Base-by-base conservation (phyloP, 2,888 invertebrate species). In the Tholera decimalis region DNA sequence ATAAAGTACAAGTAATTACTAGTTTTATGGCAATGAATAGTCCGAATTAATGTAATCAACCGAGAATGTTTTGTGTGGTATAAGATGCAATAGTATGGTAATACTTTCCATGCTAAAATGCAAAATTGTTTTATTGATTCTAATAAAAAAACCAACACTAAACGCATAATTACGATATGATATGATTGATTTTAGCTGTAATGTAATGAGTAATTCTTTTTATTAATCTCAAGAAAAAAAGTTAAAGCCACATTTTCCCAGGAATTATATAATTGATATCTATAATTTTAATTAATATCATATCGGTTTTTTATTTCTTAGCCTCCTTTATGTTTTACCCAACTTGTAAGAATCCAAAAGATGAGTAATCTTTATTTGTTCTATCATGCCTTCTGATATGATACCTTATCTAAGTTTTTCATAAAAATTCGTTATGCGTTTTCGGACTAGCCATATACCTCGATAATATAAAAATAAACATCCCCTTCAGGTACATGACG, bases 381-480 rank as follows among this genome's bases (percentile, higher is more conserved):
- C 66, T 61, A 73, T 43, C 46, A 60, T 65, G 73, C 74, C 78
- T 72, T 73, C 58, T 59, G 61, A 39, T 73, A 67, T 53, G 54
- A 59, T 35, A 62, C 57, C 30, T 50, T 81, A 82, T 50, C 60
- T 74, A 78, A 80, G n/a, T 44, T 50, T 72, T 83, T 80, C 69
- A 58, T 83, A 80, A 72, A 85, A 80, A 85, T 85, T 85, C 85
- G 85, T 87, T 86, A 85, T 83, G 75, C 74, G 53, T 78, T 86
- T 66, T 91, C 93, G 93, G 92, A 93, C 93, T 92, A 93, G 88
- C 84, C 93, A 92, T 89, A 85, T 87, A 90, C 91, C 91, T 85
- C 65, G 73, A 86, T 80, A 83, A 80, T 82, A 79, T 83, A 79
- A 84, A 85, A 82, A 80, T 84, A 85, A 85, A 83, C 73, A 83